A percentile compares a stretch with the other conserved stretches of the same genome.
phyloP scores from a whole-genome alignment of 2,797 vertebrate genomes.

The Steatocranus sp. region DNA sequence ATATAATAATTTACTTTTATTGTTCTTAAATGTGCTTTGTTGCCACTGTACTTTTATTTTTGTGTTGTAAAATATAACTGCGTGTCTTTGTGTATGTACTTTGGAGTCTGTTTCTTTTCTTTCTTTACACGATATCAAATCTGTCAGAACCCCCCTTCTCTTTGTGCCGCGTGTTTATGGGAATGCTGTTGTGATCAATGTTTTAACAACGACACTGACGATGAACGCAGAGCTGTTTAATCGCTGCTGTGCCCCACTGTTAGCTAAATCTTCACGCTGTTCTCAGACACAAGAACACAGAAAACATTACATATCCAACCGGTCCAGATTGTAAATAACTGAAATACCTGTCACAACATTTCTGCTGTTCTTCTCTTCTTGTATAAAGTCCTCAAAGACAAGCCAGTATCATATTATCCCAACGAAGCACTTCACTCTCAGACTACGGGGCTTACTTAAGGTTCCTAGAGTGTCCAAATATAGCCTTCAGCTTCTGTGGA shows the following conservation, averaged over 20 bases:
- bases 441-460: neutral
- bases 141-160: neutral
- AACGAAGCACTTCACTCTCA: neutral
- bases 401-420: neutral
- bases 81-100: neutral
- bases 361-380: neutral
- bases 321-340: neutral
- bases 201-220: neutral
- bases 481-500: neutral
- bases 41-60: neutral
- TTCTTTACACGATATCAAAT: accelerated
- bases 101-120: neutral
- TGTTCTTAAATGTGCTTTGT: neutral
- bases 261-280: neutral
- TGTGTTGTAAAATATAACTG: neutral
- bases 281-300: neutral
- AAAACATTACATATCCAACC: neutral
- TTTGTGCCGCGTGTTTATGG: neutral
- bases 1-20: neutral
- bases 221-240: neutral
- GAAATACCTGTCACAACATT: neutral
- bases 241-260: neutral
- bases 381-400: neutral
- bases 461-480: neutral
- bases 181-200: neutral